Conservation (phyloP, 2,888 invertebrate species). For the Eulithis testata region DNA sequence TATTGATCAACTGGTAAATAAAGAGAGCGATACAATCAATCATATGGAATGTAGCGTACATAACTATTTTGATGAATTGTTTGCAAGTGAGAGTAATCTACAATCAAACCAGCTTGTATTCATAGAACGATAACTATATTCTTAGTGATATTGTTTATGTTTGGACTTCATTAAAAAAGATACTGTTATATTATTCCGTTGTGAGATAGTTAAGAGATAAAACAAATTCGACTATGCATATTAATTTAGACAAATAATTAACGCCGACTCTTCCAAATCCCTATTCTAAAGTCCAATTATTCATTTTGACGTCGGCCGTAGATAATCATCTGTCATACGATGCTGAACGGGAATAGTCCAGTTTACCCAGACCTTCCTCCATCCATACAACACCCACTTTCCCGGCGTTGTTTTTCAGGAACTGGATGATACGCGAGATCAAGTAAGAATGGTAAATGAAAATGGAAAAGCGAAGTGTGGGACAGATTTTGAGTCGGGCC, state of each 20-base stretch:
- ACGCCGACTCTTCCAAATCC: conserved; percentile 56
- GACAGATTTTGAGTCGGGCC: conserved; percentile 70
- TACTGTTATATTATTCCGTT: too few relatives aligned
- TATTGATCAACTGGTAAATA: conserved; percentile 18
- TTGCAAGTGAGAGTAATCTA: too few relatives aligned
- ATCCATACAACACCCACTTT: conserved; percentile 46
- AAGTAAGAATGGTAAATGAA: conserved; percentile 49
- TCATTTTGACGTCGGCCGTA: conserved; percentile 81
- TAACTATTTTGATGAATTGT: too few relatives aligned
- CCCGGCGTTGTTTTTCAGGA: conserved; percentile 35
- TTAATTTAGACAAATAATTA: conserved; percentile 48
- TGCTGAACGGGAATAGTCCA: conserved; percentile 66
- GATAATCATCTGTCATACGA: conserved; percentile 83
- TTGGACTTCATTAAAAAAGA: too few relatives aligned
- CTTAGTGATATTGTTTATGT: too few relatives aligned
- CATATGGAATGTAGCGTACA: too few relatives aligned
- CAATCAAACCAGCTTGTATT: too few relatives aligned
- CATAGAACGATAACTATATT: too few relatives aligned
- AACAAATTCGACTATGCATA: conserved; percentile 12
- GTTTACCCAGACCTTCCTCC: conserved; percentile 54
- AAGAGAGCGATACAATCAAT: too few relatives aligned
- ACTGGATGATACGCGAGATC: conserved; percentile 45
- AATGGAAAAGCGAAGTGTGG: conserved; percentile 68
- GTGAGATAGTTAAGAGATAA: neutral
- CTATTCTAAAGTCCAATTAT: conserved; percentile 80